Percentiles rank a stretch among this genome's conserved stretches.
Evolutionary conservation across 2,113 vertebrate genomes (phyloP).

Genomic region (Antechinus stuartii): DNA sequence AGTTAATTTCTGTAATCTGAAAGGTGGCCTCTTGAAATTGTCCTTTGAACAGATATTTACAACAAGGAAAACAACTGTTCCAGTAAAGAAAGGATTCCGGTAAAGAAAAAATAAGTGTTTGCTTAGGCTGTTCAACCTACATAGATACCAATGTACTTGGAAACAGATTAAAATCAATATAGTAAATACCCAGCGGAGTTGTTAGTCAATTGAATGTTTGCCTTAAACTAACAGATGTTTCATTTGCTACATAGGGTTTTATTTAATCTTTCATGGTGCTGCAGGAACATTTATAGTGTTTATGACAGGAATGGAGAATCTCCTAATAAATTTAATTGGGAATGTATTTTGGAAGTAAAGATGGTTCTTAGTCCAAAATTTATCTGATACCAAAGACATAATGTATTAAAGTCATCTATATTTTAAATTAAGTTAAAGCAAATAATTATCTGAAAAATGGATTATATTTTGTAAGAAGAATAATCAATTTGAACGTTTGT

Average conservation of each 20-base stretch:
- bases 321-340: not conserved
- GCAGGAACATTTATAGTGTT: not conserved
- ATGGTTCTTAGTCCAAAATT: not conserved
- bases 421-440: conserved; percentile 14
- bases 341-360: conserved; percentile 16
- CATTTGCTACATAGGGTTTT: not conserved
- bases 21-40: conserved; percentile 38
- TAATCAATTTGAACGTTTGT: not conserved
- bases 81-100: not conserved
- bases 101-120: conserved; percentile 13
- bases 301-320: not conserved
- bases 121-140: not conserved
- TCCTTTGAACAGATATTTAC: conserved; percentile 51
- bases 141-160: not conserved
- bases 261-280: not conserved
- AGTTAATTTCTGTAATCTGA: conserved; percentile 21
- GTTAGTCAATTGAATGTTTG: not conserved
- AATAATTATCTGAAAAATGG: conserved; percentile 14
- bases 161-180: conserved; percentile 32
- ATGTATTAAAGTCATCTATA: not conserved
- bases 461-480: not conserved
- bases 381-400: not conserved
- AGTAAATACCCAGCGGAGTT: not conserved
- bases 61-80: conserved; percentile 51
- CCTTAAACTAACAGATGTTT: not conserved